phyloP scores from a whole-genome alignment of 1,140 invertebrate genomes.

The Laupala kohalensis region DNA sequence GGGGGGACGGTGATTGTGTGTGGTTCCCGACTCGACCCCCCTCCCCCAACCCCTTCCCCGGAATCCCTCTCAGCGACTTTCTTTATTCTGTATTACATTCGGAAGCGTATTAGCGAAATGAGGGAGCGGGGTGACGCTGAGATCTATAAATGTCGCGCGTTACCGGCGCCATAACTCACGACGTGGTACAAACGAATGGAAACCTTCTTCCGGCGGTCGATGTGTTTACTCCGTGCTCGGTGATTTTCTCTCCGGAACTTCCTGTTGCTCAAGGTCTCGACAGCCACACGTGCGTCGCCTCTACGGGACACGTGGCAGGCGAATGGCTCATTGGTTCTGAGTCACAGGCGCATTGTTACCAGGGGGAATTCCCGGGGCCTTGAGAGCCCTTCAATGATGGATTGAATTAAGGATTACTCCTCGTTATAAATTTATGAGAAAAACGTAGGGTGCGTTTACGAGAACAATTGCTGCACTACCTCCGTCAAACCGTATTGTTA shows the following conservation, averaged over 20 bases:
- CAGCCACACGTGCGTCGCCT: background rate
- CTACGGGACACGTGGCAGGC: background rate
- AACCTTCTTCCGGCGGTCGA: background rate
- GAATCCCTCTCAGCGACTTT: background rate
- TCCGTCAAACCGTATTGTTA: too few species aligned
- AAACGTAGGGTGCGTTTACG: too few species aligned
- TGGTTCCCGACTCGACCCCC: background rate
- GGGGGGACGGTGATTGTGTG: too few species aligned
- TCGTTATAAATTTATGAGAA: too few species aligned
- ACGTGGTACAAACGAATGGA: too few species aligned
- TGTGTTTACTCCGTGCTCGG: background rate
- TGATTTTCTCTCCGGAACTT: background rate
- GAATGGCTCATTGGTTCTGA: too few species aligned
- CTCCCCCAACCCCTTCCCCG: background rate
- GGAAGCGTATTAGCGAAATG: constrained; percentile 1
- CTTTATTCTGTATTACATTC: constrained; percentile 4
- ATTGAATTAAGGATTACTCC: too few species aligned
- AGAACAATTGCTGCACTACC: too few species aligned
- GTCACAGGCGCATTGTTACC: too few species aligned
- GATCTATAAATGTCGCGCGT: constrained; percentile 2
- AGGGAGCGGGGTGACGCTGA: background rate
- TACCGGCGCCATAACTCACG: background rate
- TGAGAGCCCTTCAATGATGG: too few species aligned
- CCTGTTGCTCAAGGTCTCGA: too few species aligned
- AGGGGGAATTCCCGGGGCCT: too few species aligned